These are phyloP conservation scores for Drosophila nannoptera DNA, from an alignment of 1,140 invertebrate genomes.

Conservation along the genomic window DNA sequence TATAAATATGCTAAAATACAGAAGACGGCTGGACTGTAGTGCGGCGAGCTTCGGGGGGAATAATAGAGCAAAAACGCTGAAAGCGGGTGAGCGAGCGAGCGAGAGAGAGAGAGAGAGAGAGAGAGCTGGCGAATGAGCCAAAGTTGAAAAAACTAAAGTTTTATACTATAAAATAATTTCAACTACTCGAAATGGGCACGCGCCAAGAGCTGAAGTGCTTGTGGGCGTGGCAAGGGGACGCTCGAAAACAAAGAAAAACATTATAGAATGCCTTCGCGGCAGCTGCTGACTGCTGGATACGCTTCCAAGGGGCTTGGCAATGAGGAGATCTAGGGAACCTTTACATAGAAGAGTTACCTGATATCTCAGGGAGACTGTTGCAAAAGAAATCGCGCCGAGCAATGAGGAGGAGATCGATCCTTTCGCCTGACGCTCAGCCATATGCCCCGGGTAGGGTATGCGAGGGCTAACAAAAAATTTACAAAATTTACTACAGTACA, in stretches of 20 bases:
- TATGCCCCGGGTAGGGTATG: not conserved
- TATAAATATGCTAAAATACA: conserved; percentile 74
- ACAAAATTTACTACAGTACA: conserved; percentile 62
- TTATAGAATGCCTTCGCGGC: not conserved
- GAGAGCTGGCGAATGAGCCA: conserved; percentile 14
- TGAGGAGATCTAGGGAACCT: too few relatives aligned
- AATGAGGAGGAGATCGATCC: too few relatives aligned
- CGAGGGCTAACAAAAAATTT: not conserved
- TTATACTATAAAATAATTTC: conserved; percentile 77
- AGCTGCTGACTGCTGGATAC: not conserved
- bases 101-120: conserved; percentile 6
- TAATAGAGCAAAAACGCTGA: conserved; percentile 16
- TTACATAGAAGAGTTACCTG: too few relatives aligned
- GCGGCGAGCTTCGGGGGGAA: conserved; percentile 43
- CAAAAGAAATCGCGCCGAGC: too few relatives aligned
- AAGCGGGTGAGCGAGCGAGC: conserved; percentile 9
- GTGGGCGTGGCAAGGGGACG: conserved; percentile 3
- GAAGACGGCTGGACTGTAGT: conserved; percentile 25
- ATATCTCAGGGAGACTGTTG: too few relatives aligned
- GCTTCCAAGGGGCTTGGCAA: not conserved
- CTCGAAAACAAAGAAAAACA: conserved; percentile 17
- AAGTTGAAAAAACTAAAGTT: conserved; percentile 77
- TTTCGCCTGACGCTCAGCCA: too few relatives aligned
- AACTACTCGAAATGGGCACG: conserved; percentile 73
- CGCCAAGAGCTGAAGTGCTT: conserved; percentile 40